Evolutionary conservation across 1,140 invertebrate species (phyloP), one percentile per base, ranked within the genome.

Genomic region (Glossosoma conforme): DNA sequence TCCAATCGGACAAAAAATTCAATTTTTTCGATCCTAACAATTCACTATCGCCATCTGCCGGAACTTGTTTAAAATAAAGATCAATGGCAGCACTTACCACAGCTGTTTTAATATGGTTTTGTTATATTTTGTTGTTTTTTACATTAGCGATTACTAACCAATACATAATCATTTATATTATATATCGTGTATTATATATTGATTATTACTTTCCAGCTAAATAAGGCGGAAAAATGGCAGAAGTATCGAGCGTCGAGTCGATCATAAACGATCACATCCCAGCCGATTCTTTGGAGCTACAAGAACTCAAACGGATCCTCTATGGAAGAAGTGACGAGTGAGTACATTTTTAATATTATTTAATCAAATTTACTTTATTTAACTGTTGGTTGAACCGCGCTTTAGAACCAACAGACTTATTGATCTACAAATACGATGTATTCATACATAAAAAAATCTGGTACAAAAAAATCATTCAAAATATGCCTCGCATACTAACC

Each of bases 241-340:
- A 28, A 28, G n/a, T 28, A 28, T n/a, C 6, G n/a, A 28, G 24
- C 13, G 30, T 50, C 17, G 48, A 50, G 21, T 14, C 11, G 8
- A 33, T 50, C 4, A 43, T 50, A n/a, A 30, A 50, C 21, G 33
- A 28, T n/a, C n/a, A n/a, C n/a, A n/a, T n/a, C 9, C 22, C 42
- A 21, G 22, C 25, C 13, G 21, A 25, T 22, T 30, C 30, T 8
- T 15, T n/a, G 5, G 38, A 33, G 9, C 35, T 11, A 50, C 20
- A 1, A 14, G 46, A 58, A 18, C 13, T 58, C n/a, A 58, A 58
- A 17, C 41, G 51, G 10, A 50, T 58, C 17, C 42, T 58, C 0
- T 58, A 58, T 41, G 55, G 55, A 36, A 53, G 43, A 41, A 20
- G 32, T 18, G 43, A 58, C 28, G 50, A 58, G 55, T 58, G 20